Percentiles rank a stretch among this genome's conserved stretches.
Conservation (phyloP, 2,888 invertebrate genomes). For the Chloroclystis v-ata region DNA sequence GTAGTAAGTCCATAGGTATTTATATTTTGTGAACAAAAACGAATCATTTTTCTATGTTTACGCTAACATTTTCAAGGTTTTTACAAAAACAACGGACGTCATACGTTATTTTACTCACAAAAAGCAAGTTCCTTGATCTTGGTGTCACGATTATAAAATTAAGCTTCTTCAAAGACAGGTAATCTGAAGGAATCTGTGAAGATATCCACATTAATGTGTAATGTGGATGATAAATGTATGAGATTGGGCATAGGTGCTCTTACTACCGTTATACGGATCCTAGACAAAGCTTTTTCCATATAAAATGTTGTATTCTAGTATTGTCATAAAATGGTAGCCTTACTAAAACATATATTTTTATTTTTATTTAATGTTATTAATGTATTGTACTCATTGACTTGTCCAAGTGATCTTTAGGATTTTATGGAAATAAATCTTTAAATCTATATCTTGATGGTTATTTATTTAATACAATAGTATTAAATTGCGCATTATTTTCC, state of each 20-base stretch:
- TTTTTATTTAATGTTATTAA: no score
- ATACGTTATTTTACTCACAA: conserved; percentile 1
- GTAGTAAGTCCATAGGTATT: no score
- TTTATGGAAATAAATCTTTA: no score
- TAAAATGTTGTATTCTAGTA: background rate
- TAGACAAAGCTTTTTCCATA: background rate
- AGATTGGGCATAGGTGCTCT: conserved; percentile 62
- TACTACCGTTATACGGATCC: conserved; percentile 44
- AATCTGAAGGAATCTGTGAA: conserved; percentile 12
- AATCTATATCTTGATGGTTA: no score
- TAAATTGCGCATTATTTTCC: no score
- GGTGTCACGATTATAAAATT: conserved; percentile 18
- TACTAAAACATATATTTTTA: no score
- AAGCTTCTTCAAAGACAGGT: conserved; percentile 17
- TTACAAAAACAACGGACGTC: conserved; percentile 18
- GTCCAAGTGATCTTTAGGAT: no score
- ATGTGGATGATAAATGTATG: conserved; percentile 54
- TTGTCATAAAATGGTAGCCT: no score
- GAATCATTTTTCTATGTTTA: background rate
- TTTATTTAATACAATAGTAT: no score
- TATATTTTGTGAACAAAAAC: background rate
- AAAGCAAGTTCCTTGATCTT: conserved; percentile 12
- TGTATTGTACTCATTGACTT: no score
- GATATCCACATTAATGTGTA: conserved; percentile 25
- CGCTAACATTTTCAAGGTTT: background rate